Base-by-base conservation (phyloP, 2,113 vertebrate genomes). In the Siniperca knerii region DNA sequence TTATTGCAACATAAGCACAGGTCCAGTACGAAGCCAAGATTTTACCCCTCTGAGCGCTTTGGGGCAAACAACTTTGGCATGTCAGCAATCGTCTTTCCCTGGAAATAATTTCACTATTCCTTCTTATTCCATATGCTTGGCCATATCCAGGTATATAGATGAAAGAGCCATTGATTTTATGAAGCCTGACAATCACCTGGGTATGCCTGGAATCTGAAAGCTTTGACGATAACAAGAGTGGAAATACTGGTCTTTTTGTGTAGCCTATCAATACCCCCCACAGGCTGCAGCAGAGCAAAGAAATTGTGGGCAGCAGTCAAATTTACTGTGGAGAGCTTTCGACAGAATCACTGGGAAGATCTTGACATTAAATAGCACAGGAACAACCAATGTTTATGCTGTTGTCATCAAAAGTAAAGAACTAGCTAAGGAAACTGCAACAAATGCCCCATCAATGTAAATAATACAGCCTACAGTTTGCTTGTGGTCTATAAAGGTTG, bases 1-100 rank as follows among this genome's bases (percentile, higher is more conserved):
- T 83, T 75, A 85, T 57, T 86, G 84, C 77, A 93, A 87, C 72
- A 35, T 68, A 80, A 91, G 67, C 79, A 83, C 55, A 71, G 37
- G 37, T 66, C 62, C 25, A 29, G 68, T 73, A 2, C 10, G 12
- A 66, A 84, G 86, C 83, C 81, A 90, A 89, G 52, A 90, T 83
- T 87, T 88, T 65, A 79, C 79, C 83, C 87, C 91, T 83, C 60
- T 60, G 42, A 89, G 74, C 62, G 8, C 46, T 92, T 74, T 82
- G 82, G 40, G 87, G 82, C 80, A 87, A 91, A 88, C 84, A 83
- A 71, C 75, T 79, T 75, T 92, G 86, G 82, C 88, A 88, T 90
- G 87, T 87, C 81, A 84, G 82, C 65, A 93, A 85, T 88, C 21
- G 57, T 79, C 72, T 52, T 76, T 71, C 58, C 25, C 40, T 20